Evolutionary conservation across 2,797 vertebrate genomes (phyloP).

Genomic region (Pseudochaenichthys georgianus): DNA sequence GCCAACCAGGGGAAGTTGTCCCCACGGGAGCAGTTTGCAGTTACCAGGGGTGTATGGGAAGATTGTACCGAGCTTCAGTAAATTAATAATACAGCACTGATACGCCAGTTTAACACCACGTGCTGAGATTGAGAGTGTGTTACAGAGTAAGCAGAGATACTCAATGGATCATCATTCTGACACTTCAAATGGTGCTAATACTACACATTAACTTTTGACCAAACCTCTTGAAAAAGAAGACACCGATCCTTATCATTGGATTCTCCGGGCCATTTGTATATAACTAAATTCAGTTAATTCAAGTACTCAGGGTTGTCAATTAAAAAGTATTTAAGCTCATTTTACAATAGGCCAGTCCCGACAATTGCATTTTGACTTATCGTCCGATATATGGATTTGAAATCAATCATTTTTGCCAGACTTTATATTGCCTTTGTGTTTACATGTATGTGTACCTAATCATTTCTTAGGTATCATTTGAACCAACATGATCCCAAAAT

Average conservation of each 20-base stretch:
- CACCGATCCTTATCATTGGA: background rate
- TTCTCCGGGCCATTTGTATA: background rate
- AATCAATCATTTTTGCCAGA: too few species aligned
- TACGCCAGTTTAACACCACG: background rate
- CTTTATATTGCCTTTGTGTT: too few species aligned
- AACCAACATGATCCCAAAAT: too few species aligned
- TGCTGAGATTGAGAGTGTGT: background rate
- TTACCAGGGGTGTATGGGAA: conserved; percentile 5
- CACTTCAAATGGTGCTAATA: background rate
- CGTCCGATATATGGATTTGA: too few species aligned
- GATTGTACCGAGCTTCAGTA: background rate
- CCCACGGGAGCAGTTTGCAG: conserved; percentile 23
- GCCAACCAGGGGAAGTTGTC: conserved; percentile 12
- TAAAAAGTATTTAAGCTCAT: background rate
- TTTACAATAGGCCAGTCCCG: background rate
- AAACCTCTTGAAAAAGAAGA: background rate
- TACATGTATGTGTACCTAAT: too few species aligned
- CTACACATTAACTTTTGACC: background rate
- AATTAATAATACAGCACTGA: background rate
- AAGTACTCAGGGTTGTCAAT: background rate
- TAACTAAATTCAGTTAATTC: background rate
- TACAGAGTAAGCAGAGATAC: background rate
- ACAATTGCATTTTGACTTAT: too few species aligned
- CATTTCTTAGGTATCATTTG: too few species aligned
- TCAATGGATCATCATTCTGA: background rate